These are phyloP conservation scores for Tetramorium alpestre DNA, from an alignment of 1,140 invertebrate species.

Conservation along the genomic window DNA sequence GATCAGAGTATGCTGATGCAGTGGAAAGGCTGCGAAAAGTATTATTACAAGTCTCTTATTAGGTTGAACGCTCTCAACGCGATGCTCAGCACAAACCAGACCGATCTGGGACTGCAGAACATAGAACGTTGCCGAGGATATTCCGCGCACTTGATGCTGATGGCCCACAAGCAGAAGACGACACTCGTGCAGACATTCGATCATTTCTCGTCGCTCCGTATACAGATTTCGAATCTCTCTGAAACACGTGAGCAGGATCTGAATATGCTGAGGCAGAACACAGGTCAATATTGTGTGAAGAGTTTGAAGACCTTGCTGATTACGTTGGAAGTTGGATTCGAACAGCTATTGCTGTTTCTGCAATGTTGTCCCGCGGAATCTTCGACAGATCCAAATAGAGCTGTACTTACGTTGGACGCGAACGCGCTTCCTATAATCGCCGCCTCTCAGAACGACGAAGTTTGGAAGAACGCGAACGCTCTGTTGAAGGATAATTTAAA, in stretches of 20 bases:
- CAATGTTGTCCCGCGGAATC: constrained; percentile 87
- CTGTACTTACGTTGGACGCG: constrained; percentile 70
- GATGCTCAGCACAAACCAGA: constrained; percentile 88
- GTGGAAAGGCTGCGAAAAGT: constrained; percentile 92
- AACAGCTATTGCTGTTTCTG: constrained; percentile 87
- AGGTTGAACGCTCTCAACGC: constrained; percentile 89
- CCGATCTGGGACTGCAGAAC: constrained; percentile 92
- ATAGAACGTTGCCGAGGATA: constrained; percentile 95
- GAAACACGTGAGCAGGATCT: constrained; percentile 42
- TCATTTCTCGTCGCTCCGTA: constrained; percentile 79
- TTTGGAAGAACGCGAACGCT: constrained; percentile 84
- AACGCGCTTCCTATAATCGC: constrained; percentile 81
- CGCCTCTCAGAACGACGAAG: constrained; percentile 83
- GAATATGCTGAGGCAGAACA: constrained; percentile 70
- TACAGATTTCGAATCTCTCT: constrained; percentile 75
- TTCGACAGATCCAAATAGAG: constrained; percentile 76
- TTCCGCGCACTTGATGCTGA: constrained; percentile 88
- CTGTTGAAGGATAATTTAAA: constrained; percentile 79
- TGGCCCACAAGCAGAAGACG: constrained; percentile 86
- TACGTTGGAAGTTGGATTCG: constrained; percentile 85
- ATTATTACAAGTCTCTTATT: constrained; percentile 91
- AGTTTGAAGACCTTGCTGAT: constrained; percentile 85
- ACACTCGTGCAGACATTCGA: constrained; percentile 78
- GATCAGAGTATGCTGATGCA: constrained; percentile 83
- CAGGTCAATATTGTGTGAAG: constrained; percentile 71